Evolutionary conservation across 2,888 invertebrate species (phyloP), one percentile per base, ranked within the genome.

Genomic region (Apoderus coryli): DNA sequence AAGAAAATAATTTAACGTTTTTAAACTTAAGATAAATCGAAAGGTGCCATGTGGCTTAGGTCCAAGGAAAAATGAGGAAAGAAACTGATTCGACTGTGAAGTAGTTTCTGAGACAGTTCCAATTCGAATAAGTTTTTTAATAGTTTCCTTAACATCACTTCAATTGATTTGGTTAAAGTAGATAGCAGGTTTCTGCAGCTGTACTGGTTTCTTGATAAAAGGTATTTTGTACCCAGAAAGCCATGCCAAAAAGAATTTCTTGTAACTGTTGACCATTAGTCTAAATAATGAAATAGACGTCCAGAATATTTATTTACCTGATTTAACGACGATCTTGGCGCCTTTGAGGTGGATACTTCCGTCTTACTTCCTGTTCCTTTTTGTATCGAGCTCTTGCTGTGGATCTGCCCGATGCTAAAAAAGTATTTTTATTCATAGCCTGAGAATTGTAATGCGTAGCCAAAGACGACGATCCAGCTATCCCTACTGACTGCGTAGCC

Each of bases 1-100:
- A 13, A 45, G 15, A 34, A 36, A 47, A 24, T 29, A 16, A 25
- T 46, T 45, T 12, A 44, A 25, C 3, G 25, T 11, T 29, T 44
- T 44, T 19, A 43, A 27, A 33, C 35, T 39, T 23, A 39, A 35
- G 30, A 39, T 38, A 34, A 37, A 37, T 19, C 38, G 23, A 4
- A 10, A 22, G 10, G 33, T 23, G 6, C 37, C 39, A 27, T 34
- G 25, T 12, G 33, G 32, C 33, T 36, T 39, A 14, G 31, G 37
- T n/a, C 33, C 35, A 14, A 38, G 27, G 23, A 38, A 39, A 27
- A 27, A 33, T 12, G 35, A 30, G 10, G 37, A 37, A 10, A 37
- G 23, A 31, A 39, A 39, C 22, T 39, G 39, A 7, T 29, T 33
- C 16, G 22, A 9, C 15, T 31, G 16, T 16, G 13, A 23, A n/a